Base-by-base conservation (phyloP, 2,888 invertebrate genomes). In the Lasioglossum leucozonium region DNA sequence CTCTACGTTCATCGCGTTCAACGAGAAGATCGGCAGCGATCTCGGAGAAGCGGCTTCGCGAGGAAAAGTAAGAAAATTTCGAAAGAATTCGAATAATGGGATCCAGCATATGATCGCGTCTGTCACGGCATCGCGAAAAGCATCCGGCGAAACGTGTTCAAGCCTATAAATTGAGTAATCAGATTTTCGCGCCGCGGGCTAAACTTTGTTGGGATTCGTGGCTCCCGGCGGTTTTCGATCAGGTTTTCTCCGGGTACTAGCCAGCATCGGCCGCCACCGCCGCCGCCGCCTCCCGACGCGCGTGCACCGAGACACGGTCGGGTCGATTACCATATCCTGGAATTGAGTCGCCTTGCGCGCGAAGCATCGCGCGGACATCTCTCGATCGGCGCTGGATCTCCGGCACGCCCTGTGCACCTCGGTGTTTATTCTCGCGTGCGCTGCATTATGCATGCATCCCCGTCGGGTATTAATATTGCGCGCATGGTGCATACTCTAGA, bases 381-480 rank as follows among this genome's bases (percentile, higher is more conserved):
- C 47, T 58, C 26, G 81, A 79, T 76, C 71, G 30, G n/a, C 44
- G 37, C 4, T n/a, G 40, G 8, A 71, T 37, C 37, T 34, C 67
- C 51, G 72, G 67, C 81, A 82, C 82, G 82, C 72, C 82, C 78
- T 44, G 55, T n/a, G 34, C 37, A 37, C 72, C 67, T 62, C 26
- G 75, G 58, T 73, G 55, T 69, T 69, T 69, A 62, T 81, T 79
- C 78, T 69, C 75, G 79, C 76, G 62, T 42, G 71, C 37, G 73
- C 11, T 77, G 82, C 62, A 85, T 85, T 82, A 81, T 85, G 81
- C 85, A 86, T 85, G 79, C 71, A 74, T 72, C 85, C 58, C 77
- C 65, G 44, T 16, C 26, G 72, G 62, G 67, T 81, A 86, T 86
- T 81, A 81, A 85, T 85, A 86, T 85, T 62, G 75, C 78, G 72